phyloP scores from a whole-genome alignment of 2,797 vertebrate genomes.

The Poeciliopsis turneri region DNA sequence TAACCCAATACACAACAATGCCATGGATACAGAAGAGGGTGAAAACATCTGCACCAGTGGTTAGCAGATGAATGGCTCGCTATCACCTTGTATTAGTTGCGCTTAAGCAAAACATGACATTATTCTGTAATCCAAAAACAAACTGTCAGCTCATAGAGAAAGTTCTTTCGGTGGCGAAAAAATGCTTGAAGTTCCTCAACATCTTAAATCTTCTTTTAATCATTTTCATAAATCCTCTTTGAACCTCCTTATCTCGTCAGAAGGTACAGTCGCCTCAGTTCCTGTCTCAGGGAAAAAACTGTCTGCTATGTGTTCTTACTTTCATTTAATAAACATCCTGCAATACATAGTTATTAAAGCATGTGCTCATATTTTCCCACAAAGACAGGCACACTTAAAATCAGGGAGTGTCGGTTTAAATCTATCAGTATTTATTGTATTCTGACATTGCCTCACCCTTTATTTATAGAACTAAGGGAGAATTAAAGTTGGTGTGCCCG shows the following conservation, averaged over 20 bases:
- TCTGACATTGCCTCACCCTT: constrained; percentile 79
- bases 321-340: constrained; percentile 43
- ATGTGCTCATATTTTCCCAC: constrained; percentile 30
- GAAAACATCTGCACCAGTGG: constrained; percentile 77
- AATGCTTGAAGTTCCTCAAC: constrained; percentile 25
- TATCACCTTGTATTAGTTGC: constrained; percentile 77
- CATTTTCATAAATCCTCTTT: constrained; percentile 39
- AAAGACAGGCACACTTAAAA: constrained; percentile 53
- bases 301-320: constrained; percentile 18
- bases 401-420: constrained; percentile 71
- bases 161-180: too few relatives aligned
- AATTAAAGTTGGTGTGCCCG: constrained; percentile 75
- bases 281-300: constrained; percentile 28
- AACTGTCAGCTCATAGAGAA: constrained; percentile 40
- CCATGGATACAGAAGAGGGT: constrained; percentile 72
- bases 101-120: constrained; percentile 82
- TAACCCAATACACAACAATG: constrained; percentile 74
- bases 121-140: constrained; percentile 80
- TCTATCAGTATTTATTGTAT: constrained; percentile 77
- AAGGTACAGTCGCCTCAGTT: constrained; percentile 2
- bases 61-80: constrained; percentile 80
- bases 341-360: constrained; percentile 45
- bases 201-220: constrained; percentile 40
- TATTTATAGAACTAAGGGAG: constrained; percentile 82
- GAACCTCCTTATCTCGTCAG: not conserved